Evolutionary conservation across 2,888 invertebrate genomes (phyloP).

Genomic region (Timema cristinae): DNA sequence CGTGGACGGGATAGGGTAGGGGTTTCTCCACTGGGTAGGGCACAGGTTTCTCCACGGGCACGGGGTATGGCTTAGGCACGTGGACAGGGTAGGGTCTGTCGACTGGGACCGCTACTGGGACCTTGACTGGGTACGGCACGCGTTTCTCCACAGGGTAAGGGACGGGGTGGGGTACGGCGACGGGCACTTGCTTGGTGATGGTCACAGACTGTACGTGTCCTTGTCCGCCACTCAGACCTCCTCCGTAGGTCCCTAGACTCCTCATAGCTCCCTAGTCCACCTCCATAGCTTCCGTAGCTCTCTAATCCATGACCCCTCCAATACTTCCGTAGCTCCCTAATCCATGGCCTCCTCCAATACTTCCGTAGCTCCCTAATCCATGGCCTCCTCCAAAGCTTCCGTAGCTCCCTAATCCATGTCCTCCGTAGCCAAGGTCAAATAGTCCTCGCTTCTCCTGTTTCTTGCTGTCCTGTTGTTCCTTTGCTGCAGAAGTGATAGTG

Average conservation of each 20-base stretch:
- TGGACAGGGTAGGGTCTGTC: conserved; percentile 37
- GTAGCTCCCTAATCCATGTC: conserved; percentile 39
- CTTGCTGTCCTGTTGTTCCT: conserved; percentile 48
- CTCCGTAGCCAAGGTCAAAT: conserved; percentile 60
- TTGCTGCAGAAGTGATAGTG: conserved; percentile 7
- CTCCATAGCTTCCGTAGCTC: not conserved
- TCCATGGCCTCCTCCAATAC: no score
- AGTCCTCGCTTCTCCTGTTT: conserved; percentile 57
- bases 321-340: no score
- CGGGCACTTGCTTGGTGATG: conserved; percentile 34
- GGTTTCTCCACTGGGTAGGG: conserved; percentile 33
- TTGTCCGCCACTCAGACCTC: conserved; percentile 6
- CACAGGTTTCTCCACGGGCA: conserved; percentile 36
- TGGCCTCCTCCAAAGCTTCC: no score
- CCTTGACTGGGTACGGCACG: conserved; percentile 37
- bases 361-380: no score
- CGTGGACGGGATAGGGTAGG: conserved; percentile 29
- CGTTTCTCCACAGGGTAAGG: conserved; percentile 36
- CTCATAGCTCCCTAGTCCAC: not conserved
- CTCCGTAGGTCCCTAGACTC: not conserved
- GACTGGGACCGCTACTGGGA: conserved; percentile 37
- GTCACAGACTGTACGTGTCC: conserved; percentile 32
- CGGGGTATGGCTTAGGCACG: conserved; percentile 38
- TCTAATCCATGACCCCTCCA: no score
- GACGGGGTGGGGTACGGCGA: conserved; percentile 36